phyloP scores from a whole-genome alignment of 2,888 invertebrate genomes.

The Anthophora plumipes region DNA sequence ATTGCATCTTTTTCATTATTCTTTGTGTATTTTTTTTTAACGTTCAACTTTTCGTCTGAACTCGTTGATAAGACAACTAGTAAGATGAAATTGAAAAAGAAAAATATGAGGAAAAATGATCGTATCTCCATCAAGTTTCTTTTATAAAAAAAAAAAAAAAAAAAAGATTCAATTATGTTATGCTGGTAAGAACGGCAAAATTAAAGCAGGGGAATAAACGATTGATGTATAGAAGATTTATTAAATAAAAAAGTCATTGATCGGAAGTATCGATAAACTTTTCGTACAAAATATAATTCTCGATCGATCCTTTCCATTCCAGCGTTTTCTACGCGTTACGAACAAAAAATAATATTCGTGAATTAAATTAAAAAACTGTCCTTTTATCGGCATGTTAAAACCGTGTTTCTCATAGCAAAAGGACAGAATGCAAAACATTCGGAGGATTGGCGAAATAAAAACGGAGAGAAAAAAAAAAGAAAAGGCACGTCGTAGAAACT shows the following conservation, averaged over 20 bases:
- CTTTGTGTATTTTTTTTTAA: background rate
- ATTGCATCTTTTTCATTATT: conserved; percentile 1
- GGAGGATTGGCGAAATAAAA: background rate
- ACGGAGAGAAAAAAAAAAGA: conserved; percentile 4
- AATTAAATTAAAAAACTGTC: background rate
- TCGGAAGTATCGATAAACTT: conserved; percentile 39
- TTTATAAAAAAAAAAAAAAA: too few species aligned
- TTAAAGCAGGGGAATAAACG: background rate
- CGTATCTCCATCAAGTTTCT: background rate
- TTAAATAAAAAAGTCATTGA: conserved; percentile 34
- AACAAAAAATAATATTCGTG: too few species aligned
- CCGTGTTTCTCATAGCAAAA: too few species aligned
- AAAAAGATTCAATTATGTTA: too few species aligned
- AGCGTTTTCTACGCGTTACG: background rate
- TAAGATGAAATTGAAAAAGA: background rate
- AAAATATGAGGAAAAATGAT: background rate
- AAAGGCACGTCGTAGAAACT: conserved; percentile 26
- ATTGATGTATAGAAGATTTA: conserved; percentile 33
- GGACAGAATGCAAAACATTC: conserved; percentile 30
- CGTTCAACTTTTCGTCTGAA: background rate
- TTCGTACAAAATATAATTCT: conserved; percentile 33
- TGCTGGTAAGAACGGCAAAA: background rate
- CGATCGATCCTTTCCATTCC: conserved; percentile 12
- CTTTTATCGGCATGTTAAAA: background rate
- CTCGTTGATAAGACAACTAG: background rate